Evolutionary conservation across 2,888 invertebrate species (phyloP).

Genomic region (Tetranychus truncatus): DNA sequence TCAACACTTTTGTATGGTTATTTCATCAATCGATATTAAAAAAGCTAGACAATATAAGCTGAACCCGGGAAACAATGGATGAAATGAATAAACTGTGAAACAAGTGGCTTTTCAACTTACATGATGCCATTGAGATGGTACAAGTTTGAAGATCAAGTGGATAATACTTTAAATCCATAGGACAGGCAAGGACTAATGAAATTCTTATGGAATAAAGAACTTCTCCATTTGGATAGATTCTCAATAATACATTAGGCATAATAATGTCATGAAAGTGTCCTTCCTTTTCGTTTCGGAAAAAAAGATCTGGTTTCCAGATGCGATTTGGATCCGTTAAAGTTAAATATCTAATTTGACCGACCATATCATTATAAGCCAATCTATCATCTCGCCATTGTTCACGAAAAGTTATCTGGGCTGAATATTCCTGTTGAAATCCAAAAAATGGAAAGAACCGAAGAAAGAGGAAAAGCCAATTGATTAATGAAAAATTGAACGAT

Average conservation of each 20-base stretch:
- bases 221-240: conserved; percentile 82
- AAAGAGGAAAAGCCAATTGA: neutral
- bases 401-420: conserved; percentile 87
- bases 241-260: conserved; percentile 91
- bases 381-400: conserved; percentile 91
- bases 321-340: conserved; percentile 80
- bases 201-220: conserved; percentile 90
- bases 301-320: conserved; percentile 95
- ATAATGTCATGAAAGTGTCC: conserved; percentile 85
- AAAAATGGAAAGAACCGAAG: neutral
- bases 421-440: conserved; percentile 49
- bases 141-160: conserved; percentile 89
- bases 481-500: neutral
- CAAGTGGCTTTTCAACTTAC: conserved; percentile 45
- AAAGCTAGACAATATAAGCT: too few relatives aligned
- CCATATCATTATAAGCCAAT: conserved; percentile 31
- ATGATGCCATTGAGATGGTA: conserved; percentile 86
- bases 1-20: too few relatives aligned
- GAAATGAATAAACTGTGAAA: too few relatives aligned
- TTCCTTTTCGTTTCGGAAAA: conserved; percentile 93
- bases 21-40: too few relatives aligned
- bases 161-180: conserved; percentile 91
- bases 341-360: conserved; percentile 42
- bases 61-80: too few relatives aligned
- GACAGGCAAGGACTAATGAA: conserved; percentile 83